Evolutionary conservation across 2,888 invertebrate species (phyloP), one percentile per base, ranked within the genome.

Genomic region (Ernsta delagoae): DNA sequence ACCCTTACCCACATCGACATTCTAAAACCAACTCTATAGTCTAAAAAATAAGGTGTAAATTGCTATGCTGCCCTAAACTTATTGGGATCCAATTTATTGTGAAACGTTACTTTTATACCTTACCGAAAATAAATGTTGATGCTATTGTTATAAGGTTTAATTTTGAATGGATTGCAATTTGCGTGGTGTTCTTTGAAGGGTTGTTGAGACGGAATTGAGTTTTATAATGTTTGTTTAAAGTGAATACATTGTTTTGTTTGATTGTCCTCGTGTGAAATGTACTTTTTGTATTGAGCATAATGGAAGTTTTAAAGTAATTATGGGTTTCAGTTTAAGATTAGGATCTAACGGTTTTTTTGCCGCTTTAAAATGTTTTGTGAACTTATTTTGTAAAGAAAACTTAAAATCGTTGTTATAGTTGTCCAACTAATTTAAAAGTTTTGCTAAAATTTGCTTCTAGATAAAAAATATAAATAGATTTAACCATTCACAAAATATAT

Each of bases 171-270:
- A n/a, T 31, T 11, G 12, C 63, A 56, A 61, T 57, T 71, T 68
- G 65, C 45, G 43, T 62, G 62, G 43, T 50, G 59, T 36, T 45
- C 64, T 64, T 70, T 54, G 68, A 64, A 74, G 74, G 75, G 72
- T 74, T 67, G 72, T 76, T 74, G 72, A 73, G 75, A 75, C 72
- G 70, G 73, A 76, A 75, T 77, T 78, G 73, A 73, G 75, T 75
- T 75, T 73, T 75, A 74, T 74, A 75, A 74, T 77, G 78, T 81
- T 80, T 81, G 79, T 79, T 79, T 81, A 76, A 78, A 76, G 75
- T 77, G 78, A 79, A 78, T 75, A 75, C 73, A 77, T 79, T 78
- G 78, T 79, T 75, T 71, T 60, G 71, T 71, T 70, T 63, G 59
- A 64, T 70, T 70, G 69, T 70, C 64, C 53, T 70, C 69, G 69